phyloP scores from a whole-genome alignment of 2,797 vertebrate species.

The Petrocephalus schoutedeni region DNA sequence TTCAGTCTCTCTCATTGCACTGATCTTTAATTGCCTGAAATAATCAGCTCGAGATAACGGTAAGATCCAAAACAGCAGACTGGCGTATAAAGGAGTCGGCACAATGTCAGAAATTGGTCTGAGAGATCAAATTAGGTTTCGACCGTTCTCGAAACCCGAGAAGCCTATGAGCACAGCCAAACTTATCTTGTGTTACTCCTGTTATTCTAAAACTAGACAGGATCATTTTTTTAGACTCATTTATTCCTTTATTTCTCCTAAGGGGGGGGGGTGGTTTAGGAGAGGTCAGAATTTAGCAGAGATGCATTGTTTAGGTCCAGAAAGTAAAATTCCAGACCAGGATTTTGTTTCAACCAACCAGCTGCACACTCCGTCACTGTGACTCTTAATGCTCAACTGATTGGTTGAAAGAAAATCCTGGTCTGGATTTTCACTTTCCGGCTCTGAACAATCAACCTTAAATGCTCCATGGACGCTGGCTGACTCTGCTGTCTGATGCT shows the following conservation, averaged over 20 bases:
- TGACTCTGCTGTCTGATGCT: neutral
- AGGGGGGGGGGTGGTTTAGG: neutral
- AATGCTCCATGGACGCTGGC: neutral
- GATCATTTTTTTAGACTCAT: neutral
- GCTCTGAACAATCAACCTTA: neutral
- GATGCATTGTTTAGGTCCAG: no score
- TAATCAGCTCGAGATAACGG: neutral
- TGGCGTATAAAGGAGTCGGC: neutral
- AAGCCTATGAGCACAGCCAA: neutral
- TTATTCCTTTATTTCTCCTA: neutral
- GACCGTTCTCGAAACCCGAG: neutral
- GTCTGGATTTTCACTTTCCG: neutral
- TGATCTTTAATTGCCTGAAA: neutral
- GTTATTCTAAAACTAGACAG: neutral
- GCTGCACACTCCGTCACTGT: no score
- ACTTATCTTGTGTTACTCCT: neutral
- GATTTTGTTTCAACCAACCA: no score
- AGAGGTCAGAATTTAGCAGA: no score
- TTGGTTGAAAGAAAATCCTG: neutral
- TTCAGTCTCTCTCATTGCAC: neutral
- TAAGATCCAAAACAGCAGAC: neutral
- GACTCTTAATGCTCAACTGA: no score
- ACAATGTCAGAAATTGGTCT: neutral
- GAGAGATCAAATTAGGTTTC: neutral
- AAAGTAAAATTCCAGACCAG: no score